Evolutionary conservation across 2,113 vertebrate genomes (phyloP), one percentile per base, ranked within the genome.

Genomic region (Onychostoma macrolepis): DNA sequence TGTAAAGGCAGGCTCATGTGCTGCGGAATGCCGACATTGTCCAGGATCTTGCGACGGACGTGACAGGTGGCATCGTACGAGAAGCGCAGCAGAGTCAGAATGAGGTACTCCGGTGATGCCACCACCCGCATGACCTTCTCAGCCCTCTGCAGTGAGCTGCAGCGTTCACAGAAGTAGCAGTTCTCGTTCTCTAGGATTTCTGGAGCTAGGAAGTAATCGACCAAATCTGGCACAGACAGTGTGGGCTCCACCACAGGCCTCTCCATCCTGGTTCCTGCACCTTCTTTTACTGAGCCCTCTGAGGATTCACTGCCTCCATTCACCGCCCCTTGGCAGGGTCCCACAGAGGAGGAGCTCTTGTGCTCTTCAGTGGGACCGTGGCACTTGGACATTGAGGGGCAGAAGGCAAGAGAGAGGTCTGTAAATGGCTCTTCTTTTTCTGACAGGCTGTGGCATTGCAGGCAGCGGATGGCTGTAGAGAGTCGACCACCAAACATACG

Each of bases 141-240:
- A 0, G 98, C 98, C 69, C 97, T 96, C 90, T 97, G 97, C n/a
- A 99, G 94, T 84, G 97, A 97, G 89, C 94, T 94, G 91, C 98
- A 99, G 90, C 96, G 97, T 89, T 98, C 97, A 91, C 98, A 99
- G 94, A 97, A 97, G 92, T 99, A 99, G 83, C 97, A 96, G 91
- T 99, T 99, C 33, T 99, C 98, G 85, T 96, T 97, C 80, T 98
- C 97, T 56, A 99, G 96, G 90, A 98, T 97, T 91, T 99, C 98
- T 28, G 98, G 97, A 86, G 97, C 97, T 93, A 99, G 93, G 91
- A 99, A 99, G 92, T 99, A 99, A 94, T 97, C 97, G 30, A 99
- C 93, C 89, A 99, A 94, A 93, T 99, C 97, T 69, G 96, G 96
- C 86, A 99, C 97, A 21, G 97, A 97, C 26, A 96, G 94, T 0